Evolutionary conservation across 2,888 invertebrate genomes (phyloP).

Genomic region (Chaetogeoica ovagalla): DNA sequence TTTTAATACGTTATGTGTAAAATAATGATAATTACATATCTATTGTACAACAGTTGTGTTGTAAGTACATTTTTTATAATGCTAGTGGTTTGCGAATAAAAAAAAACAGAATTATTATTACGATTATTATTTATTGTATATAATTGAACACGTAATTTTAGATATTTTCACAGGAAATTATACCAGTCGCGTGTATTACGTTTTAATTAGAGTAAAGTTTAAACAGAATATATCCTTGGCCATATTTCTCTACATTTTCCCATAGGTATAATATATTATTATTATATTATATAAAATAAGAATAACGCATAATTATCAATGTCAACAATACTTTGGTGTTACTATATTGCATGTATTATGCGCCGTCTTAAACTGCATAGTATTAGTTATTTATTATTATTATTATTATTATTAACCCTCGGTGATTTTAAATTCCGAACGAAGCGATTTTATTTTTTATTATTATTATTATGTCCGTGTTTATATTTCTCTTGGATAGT

Average conservation of each 20-base stretch:
- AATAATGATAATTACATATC: too few relatives aligned
- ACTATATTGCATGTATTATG: conserved; percentile 30
- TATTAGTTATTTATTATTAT: too few relatives aligned
- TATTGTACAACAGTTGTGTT: too few relatives aligned
- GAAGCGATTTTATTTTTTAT: too few relatives aligned
- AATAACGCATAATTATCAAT: conserved; percentile 22
- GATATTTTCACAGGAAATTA: conserved; percentile 22
- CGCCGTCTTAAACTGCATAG: conserved; percentile 13
- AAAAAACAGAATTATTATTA: neutral
- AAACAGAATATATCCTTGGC: conserved; percentile 30
- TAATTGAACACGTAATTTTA: neutral
- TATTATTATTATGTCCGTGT: too few relatives aligned
- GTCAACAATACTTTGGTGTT: conserved; percentile 23
- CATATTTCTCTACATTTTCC: conserved; percentile 33
- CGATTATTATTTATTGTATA: neutral
- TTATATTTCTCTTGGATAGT: too few relatives aligned
- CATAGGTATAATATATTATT: conserved; percentile 1
- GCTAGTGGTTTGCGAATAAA: too few relatives aligned
- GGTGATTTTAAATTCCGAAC: too few relatives aligned
- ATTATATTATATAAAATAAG: neutral
- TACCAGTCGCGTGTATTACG: neutral
- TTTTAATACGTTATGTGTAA: too few relatives aligned
- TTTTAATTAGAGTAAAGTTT: conserved; percentile 10
- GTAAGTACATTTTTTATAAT: too few relatives aligned
- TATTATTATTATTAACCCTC: too few relatives aligned